These are phyloP conservation scores for Luehdorfia chinensis DNA, from an alignment of 1,140 invertebrate genomes.

Conservation along the genomic window DNA sequence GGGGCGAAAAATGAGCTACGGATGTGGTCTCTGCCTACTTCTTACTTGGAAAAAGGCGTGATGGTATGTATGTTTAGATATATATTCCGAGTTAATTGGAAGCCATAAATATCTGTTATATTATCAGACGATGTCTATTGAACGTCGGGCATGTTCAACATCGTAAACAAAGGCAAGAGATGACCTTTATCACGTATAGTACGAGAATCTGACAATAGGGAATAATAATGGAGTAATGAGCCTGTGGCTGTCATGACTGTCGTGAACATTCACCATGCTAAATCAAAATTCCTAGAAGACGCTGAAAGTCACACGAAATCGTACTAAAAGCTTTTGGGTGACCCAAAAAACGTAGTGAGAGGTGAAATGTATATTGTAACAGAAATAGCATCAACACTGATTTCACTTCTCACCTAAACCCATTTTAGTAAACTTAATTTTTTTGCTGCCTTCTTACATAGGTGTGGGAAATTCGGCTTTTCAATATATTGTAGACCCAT, in stretches of 20 bases:
- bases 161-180: background rate
- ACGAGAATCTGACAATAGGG: slow-evolving; percentile 1
- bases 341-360: background rate
- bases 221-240: slow-evolving; percentile 5
- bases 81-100: slow-evolving; percentile 1
- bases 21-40: no score
- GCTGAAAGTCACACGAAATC: background rate
- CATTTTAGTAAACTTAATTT: no score
- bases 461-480: no score
- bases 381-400: background rate
- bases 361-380: background rate
- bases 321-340: background rate
- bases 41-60: no score
- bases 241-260: slow-evolving; percentile 2
- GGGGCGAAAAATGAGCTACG: no score
- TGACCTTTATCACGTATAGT: slow-evolving; percentile 11
- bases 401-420: background rate
- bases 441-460: no score
- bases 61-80: no score
- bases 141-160: background rate
- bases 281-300: background rate
- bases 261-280: no score
- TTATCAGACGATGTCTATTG: slow-evolving; percentile 4
- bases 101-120: slow-evolving; percentile 6
- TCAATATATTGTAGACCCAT: no score